Evolutionary conservation across 2,797 vertebrate species (phyloP).

Genomic region (Perodicticus potto): DNA sequence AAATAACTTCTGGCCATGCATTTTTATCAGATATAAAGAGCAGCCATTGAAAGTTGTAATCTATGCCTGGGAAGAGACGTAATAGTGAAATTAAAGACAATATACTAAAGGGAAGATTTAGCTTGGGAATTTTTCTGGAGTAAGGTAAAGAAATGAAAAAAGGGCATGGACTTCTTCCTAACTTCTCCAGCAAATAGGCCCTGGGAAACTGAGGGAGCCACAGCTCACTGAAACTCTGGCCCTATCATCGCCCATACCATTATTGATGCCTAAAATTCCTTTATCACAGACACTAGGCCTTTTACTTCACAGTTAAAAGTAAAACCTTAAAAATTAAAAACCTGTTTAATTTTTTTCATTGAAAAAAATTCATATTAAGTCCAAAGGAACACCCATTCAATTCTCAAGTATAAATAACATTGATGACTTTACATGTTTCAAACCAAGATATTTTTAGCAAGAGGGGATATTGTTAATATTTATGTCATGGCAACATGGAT

Average conservation of each 20-base stretch:
- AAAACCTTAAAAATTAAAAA: neutral
- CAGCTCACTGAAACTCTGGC: accelerated
- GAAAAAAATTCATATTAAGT: neutral
- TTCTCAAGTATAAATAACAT: neutral
- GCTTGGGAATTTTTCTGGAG: neutral
- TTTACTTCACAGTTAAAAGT: neutral
- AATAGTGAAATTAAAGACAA: neutral
- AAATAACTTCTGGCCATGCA: neutral
- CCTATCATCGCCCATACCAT: too few species aligned
- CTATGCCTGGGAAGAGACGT: neutral
- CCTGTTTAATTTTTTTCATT: neutral
- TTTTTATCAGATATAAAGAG: neutral
- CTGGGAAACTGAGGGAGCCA: neutral
- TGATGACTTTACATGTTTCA: neutral
- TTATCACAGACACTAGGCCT: neutral
- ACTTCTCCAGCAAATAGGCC: neutral
- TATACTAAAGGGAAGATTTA: neutral
- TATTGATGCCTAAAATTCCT: neutral
- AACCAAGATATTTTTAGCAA: neutral
- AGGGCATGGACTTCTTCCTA: accelerated
- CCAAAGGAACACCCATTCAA: neutral
- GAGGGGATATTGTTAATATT: neutral
- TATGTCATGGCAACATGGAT: neutral
- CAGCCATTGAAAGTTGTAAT: neutral
- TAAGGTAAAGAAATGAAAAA: neutral